Base-by-base conservation (phyloP, 2,797 vertebrate genomes). In the Chaetodon trifasciatus region DNA sequence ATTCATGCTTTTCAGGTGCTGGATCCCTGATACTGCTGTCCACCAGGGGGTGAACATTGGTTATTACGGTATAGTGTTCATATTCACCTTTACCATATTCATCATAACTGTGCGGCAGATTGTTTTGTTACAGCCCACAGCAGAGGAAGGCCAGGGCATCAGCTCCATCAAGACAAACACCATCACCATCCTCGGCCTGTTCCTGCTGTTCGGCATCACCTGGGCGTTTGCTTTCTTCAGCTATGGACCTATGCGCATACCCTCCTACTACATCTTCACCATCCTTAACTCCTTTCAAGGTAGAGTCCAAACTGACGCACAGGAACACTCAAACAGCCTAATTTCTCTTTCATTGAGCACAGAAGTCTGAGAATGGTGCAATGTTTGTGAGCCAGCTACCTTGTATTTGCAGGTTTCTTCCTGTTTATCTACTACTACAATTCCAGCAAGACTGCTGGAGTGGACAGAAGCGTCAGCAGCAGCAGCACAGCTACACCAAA, bases 201-300 rank as follows among this genome's bases (percentile, higher is more conserved):
- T 90, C 16, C 1, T 81, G 28, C 82, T 92, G 8, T 46, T 94
- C 11, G 92, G 92, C 39, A 72, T 95, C 78, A 91, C 90, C 60
- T 94, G 94, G 94, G 88, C 74, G 4, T 84, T 93, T 19, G 89
- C 91, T 16, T 95, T 95, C 76, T 91, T 94, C 74, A 91, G 88
- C 76, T 12, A 87, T 0, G 91, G 92, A 21, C 40, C 81, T 63
- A 52, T 94, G 74, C 0, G 77, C 56, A 0, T 85, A 3, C 7
- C 88, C 0, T 91, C 90, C 44, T 93, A 90, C 81, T 95, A 91
- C 39, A 88, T 93, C 61, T 94, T 94, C 64, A 88, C 82, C 66
- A 85, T 94, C 81, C 76, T 94, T 24, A 94, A 95, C 80, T 88
- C 89, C 10, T 90, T 94, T 62, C 92, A 94, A 86, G 92, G 93